Percentiles rank a stretch among this genome's conserved stretches.
These are phyloP conservation scores for Periophthalmus modestus DNA, from an alignment of 2,113 vertebrate species.

Conservation along the genomic window DNA sequence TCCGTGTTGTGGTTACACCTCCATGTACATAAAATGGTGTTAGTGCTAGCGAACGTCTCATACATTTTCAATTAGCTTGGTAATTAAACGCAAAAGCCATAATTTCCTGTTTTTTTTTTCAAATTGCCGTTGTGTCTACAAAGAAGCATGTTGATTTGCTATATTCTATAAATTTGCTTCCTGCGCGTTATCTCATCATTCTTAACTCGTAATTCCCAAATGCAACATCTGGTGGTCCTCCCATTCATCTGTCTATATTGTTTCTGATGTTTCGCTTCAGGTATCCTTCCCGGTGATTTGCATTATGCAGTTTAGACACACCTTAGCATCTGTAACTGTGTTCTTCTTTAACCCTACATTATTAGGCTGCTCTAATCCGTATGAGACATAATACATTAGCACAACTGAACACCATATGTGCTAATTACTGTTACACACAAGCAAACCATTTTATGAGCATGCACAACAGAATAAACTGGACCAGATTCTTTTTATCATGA, in stretches of 20 bases:
- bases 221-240: constrained; percentile 50
- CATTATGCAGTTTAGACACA: constrained; percentile 13
- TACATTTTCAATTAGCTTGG: constrained; percentile 4
- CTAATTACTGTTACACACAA: neutral
- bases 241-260: constrained; percentile 42
- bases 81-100: constrained; percentile 13
- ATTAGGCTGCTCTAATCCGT: neutral
- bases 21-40: neutral
- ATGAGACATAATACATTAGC: constrained; percentile 4
- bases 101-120: constrained; percentile 19
- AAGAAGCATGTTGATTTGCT: constrained; percentile 25
- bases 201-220: constrained; percentile 38
- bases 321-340: constrained; percentile 34
- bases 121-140: constrained; percentile 17
- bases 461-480: constrained; percentile 1
- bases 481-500: constrained; percentile 42
- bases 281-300: constrained; percentile 23
- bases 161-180: constrained; percentile 22
- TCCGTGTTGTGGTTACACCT: neutral
- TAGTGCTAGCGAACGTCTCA: neutral
- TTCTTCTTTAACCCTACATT: constrained; percentile 5
- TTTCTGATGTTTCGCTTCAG: constrained; percentile 36
- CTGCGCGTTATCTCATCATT: constrained; percentile 36
- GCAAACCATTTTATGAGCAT: neutral
- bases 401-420: constrained; percentile 9